phyloP scores from a whole-genome alignment of 2,888 invertebrate species.

The Aphodius granarius region DNA sequence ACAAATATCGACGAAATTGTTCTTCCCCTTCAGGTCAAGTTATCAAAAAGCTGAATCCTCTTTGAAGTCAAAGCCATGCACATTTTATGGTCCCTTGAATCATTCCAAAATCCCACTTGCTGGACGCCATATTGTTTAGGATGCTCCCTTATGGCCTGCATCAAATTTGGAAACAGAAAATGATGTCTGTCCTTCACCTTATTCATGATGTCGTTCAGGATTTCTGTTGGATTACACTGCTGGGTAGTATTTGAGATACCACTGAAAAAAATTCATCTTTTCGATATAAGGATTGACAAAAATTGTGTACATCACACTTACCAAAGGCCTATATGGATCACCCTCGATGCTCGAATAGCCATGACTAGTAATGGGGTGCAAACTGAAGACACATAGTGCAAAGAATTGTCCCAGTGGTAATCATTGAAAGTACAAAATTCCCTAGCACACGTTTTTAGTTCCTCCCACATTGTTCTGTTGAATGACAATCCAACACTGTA shows the following conservation, averaged over 20 bases:
- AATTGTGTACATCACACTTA: background rate
- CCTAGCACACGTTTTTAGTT: background rate
- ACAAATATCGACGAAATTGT: too few relatives aligned
- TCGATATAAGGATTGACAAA: background rate
- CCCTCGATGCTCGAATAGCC: background rate
- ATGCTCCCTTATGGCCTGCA: background rate
- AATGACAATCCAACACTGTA: background rate
- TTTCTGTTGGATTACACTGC: background rate
- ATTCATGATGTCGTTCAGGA: background rate
- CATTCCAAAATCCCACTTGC: background rate
- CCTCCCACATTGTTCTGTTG: background rate
- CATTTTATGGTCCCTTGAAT: background rate
- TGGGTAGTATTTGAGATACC: background rate
- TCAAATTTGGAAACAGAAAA: background rate
- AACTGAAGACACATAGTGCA: background rate
- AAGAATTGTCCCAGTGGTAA: background rate
- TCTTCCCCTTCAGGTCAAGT: background rate
- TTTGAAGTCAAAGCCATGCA: constrained; percentile 1
- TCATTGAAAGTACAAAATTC: constrained; percentile 1
- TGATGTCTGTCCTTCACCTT: background rate
- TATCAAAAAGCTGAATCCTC: background rate
- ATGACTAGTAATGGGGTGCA: background rate
- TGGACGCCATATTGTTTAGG: background rate
- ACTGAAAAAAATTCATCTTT: background rate
- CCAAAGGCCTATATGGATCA: background rate